Conservation (phyloP, 2,113 vertebrate genomes). For the Notarius quadriscutis region DNA sequence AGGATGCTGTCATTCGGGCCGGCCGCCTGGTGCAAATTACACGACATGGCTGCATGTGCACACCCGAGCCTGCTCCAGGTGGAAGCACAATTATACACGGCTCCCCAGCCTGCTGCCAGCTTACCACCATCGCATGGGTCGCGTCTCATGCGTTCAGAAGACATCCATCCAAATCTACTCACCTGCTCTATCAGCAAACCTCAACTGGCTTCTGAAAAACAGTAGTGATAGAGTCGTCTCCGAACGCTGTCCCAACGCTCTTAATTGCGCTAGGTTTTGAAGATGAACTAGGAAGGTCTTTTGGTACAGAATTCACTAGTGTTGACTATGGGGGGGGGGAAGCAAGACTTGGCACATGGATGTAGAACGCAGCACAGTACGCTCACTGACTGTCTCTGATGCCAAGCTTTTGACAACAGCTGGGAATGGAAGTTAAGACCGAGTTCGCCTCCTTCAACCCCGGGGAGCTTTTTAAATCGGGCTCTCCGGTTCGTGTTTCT, state of each 20-base stretch:
- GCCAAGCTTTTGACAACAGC: conserved; percentile 59
- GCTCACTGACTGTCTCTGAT: conserved; percentile 68
- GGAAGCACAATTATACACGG: conserved; percentile 54
- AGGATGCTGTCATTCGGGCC: conserved; percentile 47
- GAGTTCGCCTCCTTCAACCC: conserved; percentile 46
- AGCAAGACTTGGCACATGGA: conserved; percentile 21
- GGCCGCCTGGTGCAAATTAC: conserved; percentile 48
- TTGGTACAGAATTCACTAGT: conserved; percentile 59
- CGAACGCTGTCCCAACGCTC: background rate
- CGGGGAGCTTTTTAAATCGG: conserved; percentile 70
- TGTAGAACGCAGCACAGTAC: conserved; percentile 59
- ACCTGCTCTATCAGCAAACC: conserved; percentile 5
- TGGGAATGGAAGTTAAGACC: conserved; percentile 20
- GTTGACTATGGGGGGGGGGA: conserved; percentile 43
- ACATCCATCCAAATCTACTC: conserved; percentile 29
- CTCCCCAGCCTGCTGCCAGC: conserved; percentile 39
- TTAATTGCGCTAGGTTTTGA: conserved; percentile 15
- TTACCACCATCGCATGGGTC: conserved; percentile 15
- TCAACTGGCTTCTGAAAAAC: conserved; percentile 13
- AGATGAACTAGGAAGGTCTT: conserved; percentile 55
- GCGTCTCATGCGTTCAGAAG: conserved; percentile 25
- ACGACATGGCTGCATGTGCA: conserved; percentile 23
- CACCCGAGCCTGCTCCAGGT: conserved; percentile 52
- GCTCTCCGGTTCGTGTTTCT: conserved; percentile 61
- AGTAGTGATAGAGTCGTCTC: conserved; percentile 1